Conservation (phyloP, 2,797 vertebrate genomes). For the Carduelis carduelis region DNA sequence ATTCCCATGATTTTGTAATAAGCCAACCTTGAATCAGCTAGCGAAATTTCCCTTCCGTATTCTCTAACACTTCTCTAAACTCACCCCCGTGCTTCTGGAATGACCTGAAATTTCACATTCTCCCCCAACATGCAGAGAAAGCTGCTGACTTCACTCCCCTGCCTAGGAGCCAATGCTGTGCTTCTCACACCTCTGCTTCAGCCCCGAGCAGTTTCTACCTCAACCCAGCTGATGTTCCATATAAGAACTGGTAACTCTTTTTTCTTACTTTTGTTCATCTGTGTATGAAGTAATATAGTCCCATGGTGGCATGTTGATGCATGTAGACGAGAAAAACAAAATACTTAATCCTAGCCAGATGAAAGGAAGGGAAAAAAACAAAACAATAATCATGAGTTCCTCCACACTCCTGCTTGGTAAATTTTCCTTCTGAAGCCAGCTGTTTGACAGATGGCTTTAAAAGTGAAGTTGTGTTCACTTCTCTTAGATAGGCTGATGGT, state of each 20-base stretch:
- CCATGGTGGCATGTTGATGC: conserved; percentile 22
- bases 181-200: background rate
- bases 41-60: background rate
- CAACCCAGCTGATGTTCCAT: background rate
- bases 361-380: conserved; percentile 2
- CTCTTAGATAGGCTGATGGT: background rate
- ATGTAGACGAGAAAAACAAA: conserved; percentile 45
- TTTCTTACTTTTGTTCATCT: conserved; percentile 1
- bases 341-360: conserved; percentile 48
- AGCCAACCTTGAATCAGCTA: background rate
- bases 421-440: conserved; percentile 24
- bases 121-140: background rate
- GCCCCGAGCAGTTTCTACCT: background rate
- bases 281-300: conserved; percentile 17
- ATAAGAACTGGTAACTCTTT: background rate
- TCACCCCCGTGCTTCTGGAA: background rate
- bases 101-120: background rate
- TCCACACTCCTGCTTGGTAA: conserved; percentile 8
- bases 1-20: conserved; percentile 39
- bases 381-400: background rate
- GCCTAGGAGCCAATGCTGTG: background rate
- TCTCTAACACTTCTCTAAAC: background rate
- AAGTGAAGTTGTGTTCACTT: background rate
- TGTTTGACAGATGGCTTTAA: conserved; percentile 50
- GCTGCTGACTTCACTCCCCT: background rate